phyloP scores from a whole-genome alignment of 2,113 vertebrate genomes.

The Eulacestoma nigropectus region DNA sequence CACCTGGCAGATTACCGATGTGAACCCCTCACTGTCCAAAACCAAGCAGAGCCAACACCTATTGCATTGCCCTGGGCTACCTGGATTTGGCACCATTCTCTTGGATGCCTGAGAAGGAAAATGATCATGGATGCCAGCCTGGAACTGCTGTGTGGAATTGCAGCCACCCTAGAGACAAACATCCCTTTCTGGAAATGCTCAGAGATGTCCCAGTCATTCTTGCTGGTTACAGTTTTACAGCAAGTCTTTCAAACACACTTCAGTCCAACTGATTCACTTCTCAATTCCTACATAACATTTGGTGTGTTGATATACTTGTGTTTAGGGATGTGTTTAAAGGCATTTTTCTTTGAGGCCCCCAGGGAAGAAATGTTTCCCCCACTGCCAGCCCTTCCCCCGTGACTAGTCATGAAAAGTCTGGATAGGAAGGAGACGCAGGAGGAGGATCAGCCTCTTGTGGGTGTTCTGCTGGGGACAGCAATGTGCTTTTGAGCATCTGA shows the following conservation, averaged over 20 bases:
- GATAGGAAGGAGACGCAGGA: neutral
- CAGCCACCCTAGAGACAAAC: neutral
- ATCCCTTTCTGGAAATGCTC: neutral
- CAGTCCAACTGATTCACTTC: neutral
- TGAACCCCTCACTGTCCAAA: neutral
- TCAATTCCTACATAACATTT: neutral
- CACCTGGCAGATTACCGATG: neutral
- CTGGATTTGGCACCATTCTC: neutral
- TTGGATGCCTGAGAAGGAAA: neutral
- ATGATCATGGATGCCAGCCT: neutral
- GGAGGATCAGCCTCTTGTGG: neutral
- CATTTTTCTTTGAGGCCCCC: neutral
- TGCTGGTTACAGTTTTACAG: neutral
- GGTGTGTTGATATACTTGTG: neutral
- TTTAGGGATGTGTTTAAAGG: neutral
- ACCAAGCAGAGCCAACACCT: neutral
- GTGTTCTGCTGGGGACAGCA: neutral
- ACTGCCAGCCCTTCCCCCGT: neutral
- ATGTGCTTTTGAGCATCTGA: neutral
- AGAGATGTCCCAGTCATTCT: rapidly evolving
- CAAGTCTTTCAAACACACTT: neutral
- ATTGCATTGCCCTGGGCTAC: neutral
- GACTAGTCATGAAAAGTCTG: neutral
- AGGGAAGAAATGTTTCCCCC: neutral
- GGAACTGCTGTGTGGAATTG: neutral